Percentiles rank a stretch among this genome's conserved stretches.
Conservation (phyloP, 2,888 invertebrate genomes). For the Lasioglossum malachurum region DNA sequence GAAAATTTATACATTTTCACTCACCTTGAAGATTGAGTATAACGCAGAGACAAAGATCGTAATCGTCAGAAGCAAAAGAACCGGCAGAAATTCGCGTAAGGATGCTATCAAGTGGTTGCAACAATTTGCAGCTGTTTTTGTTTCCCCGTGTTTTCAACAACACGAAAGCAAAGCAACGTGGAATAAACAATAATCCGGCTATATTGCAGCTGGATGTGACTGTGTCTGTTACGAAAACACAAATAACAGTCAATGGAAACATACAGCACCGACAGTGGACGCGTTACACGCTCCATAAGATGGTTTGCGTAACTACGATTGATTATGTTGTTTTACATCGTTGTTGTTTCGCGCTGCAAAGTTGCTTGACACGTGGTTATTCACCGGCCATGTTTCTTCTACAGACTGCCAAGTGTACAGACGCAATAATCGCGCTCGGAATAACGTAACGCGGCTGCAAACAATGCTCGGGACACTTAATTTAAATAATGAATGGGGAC, state of each 20-base stretch:
- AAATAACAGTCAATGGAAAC: neutral
- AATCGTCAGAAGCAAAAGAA: too few species aligned
- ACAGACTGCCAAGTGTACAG: neutral
- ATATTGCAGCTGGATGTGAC: neutral
- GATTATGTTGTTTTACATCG: too few species aligned
- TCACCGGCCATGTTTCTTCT: neutral
- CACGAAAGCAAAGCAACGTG: neutral
- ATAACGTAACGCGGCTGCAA: neutral
- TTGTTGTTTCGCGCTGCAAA: neutral
- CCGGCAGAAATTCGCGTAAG: neutral
- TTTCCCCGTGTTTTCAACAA: neutral
- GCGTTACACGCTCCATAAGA: neutral
- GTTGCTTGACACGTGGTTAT: neutral
- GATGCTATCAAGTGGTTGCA: neutral
- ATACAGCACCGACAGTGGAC: neutral
- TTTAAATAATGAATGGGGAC: slow-evolving; percentile 21
- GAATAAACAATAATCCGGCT: neutral
- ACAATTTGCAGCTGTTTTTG: neutral
- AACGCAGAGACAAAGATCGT: too few species aligned
- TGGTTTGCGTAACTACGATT: neutral
- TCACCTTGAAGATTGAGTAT: too few species aligned
- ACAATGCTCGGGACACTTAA: slow-evolving; percentile 1
- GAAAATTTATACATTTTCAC: too few species aligned
- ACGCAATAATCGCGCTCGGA: neutral
- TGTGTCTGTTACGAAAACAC: neutral